A percentile compares a stretch with the other conserved stretches of the same genome.
Evolutionary conservation across 2,888 invertebrate species (phyloP).

Genomic region (Mythimna loreyi): DNA sequence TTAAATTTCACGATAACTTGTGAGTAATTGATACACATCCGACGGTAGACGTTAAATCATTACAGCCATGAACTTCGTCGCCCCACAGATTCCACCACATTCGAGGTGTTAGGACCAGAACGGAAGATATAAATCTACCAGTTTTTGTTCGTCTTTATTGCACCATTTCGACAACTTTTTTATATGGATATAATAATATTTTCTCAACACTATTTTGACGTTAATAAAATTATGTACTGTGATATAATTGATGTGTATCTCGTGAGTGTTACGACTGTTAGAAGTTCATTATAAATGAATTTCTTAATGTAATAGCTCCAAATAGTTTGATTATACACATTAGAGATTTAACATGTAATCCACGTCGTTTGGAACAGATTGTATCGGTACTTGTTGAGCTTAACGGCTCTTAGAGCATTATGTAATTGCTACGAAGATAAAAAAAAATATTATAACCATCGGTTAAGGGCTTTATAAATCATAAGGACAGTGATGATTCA

Average conservation of each 20-base stretch:
- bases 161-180: conserved; percentile 47
- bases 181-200: conserved; percentile 44
- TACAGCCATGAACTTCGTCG: conserved; percentile 44
- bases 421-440: conserved; percentile 51
- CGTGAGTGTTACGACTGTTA: conserved; percentile 54
- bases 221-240: conserved; percentile 54
- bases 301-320: conserved; percentile 54
- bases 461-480: conserved; percentile 51
- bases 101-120: conserved; percentile 54
- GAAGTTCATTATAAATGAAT: conserved; percentile 61
- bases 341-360: conserved; percentile 54
- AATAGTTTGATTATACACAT: conserved; percentile 60
- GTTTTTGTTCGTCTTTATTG: conserved; percentile 52
- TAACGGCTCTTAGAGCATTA: conserved; percentile 47
- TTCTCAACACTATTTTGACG: conserved; percentile 41
- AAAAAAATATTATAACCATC: conserved; percentile 48
- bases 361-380: conserved; percentile 54
- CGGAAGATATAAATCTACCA: conserved; percentile 59
- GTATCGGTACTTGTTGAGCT: conserved; percentile 49
- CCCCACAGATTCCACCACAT: conserved; percentile 29
- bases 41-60: conserved; percentile 52
- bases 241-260: conserved; percentile 61
- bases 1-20: conserved; percentile 58
- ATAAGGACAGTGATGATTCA: conserved; percentile 58
- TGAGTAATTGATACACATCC: conserved; percentile 59